These are phyloP conservation scores for Poeciliopsis turneri DNA, from an alignment of 2,797 vertebrate genomes.

Conservation along the genomic window DNA sequence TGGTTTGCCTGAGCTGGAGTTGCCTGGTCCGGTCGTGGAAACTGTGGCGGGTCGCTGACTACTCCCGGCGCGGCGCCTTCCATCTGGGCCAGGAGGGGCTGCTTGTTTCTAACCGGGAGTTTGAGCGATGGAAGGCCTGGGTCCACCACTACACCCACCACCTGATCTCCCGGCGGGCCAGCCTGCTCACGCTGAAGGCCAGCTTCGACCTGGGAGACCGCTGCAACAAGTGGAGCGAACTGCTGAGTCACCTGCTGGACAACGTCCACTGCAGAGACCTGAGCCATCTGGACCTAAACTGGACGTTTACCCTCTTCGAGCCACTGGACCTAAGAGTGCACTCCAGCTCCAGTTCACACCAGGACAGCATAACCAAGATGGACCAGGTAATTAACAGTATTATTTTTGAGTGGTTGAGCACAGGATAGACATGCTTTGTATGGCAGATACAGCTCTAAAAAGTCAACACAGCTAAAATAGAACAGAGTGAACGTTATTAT, in stretches of 20 bases:
- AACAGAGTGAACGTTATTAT: not conserved
- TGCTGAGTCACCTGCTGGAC: slow-evolving; percentile 82
- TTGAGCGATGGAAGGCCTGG: slow-evolving; percentile 86
- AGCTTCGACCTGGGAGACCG: slow-evolving; percentile 87
- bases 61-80: slow-evolving; percentile 82
- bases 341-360: slow-evolving; percentile 80
- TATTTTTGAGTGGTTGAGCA: not conserved
- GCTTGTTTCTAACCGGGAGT: slow-evolving; percentile 84
- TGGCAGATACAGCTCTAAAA: not conserved
- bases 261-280: slow-evolving; percentile 85
- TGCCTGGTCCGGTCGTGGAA: slow-evolving; percentile 83
- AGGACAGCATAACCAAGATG: slow-evolving; percentile 85
- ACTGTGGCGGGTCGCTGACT: slow-evolving; percentile 87
- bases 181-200: slow-evolving; percentile 83
- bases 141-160: slow-evolving; percentile 86
- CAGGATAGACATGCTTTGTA: not conserved
- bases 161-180: slow-evolving; percentile 82
- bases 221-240: slow-evolving; percentile 83
- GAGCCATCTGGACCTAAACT: slow-evolving; percentile 85
- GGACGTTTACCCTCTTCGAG: slow-evolving; percentile 85
- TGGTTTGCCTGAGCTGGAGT: slow-evolving; percentile 85
- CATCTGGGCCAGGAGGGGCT: slow-evolving; percentile 81
- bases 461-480: not conserved
- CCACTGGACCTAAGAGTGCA: slow-evolving; percentile 82
- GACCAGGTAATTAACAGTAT: slow-evolving; percentile 74